Percentiles rank a stretch among this genome's conserved stretches.
phyloP scores from a whole-genome alignment of 2,888 invertebrate genomes.

The Bombyx huttoni region DNA sequence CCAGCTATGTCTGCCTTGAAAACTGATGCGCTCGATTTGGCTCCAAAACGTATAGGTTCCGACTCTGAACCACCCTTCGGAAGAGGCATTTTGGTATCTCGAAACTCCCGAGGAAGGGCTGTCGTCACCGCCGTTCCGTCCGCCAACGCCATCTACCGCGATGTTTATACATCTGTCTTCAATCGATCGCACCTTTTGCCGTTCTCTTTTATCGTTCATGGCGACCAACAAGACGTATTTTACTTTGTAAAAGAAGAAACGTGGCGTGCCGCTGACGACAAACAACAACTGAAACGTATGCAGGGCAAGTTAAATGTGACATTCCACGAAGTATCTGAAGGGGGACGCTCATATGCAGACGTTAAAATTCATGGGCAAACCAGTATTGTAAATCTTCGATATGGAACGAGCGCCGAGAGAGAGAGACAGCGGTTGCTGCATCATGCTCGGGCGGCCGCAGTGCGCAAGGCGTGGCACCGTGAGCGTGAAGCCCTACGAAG shows the following conservation, averaged over 20 bases:
- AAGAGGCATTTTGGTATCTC: conserved; percentile 86
- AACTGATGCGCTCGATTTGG: conserved; percentile 81
- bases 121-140: conserved; percentile 90
- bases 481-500: conserved; percentile 88
- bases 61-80: conserved; percentile 93
- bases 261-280: conserved; percentile 91
- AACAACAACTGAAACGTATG: conserved; percentile 88
- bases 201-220: conserved; percentile 90
- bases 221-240: conserved; percentile 91
- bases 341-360: conserved; percentile 83
- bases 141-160: conserved; percentile 90
- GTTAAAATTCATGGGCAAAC: conserved; percentile 93
- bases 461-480: conserved; percentile 93
- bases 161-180: conserved; percentile 93
- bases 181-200: conserved; percentile 90
- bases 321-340: conserved; percentile 87
- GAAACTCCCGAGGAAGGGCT: conserved; percentile 83
- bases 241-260: conserved; percentile 94
- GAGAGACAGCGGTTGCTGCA: conserved; percentile 91
- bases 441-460: conserved; percentile 89
- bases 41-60: conserved; percentile 82
- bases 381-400: conserved; percentile 93
- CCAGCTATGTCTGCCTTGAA: conserved; percentile 86
- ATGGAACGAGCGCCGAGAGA: conserved; percentile 92
- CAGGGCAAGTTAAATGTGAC: conserved; percentile 93